These are phyloP conservation scores for Auanema sp. DNA, from an alignment of 2,888 invertebrate genomes.

Conservation along the genomic window DNA sequence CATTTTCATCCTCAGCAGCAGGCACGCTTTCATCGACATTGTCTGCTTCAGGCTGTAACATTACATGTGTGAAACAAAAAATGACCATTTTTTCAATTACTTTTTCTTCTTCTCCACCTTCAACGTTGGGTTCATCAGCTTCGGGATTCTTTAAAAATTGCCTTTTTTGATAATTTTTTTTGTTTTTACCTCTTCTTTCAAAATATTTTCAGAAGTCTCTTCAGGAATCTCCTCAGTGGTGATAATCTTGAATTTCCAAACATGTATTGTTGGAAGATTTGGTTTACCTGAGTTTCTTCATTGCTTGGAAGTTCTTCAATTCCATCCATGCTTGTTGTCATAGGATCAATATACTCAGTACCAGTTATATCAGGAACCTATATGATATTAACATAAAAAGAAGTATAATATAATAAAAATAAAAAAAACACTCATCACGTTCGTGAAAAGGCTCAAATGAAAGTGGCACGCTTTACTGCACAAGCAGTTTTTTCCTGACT, in stretches of 20 bases:
- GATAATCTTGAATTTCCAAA: not conserved
- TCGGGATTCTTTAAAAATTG: too few relatives aligned
- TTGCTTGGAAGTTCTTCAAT: slow-evolving; percentile 60
- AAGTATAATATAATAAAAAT: too few relatives aligned
- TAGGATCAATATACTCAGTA: slow-evolving; percentile 60
- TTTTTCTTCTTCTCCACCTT: slow-evolving; percentile 12
- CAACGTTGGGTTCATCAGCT: not conserved
- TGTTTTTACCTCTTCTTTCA: not conserved
- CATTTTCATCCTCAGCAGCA: slow-evolving; percentile 14
- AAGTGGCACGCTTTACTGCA: too few relatives aligned
- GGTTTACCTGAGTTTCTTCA: slow-evolving; percentile 48
- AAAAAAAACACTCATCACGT: too few relatives aligned
- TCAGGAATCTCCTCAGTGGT: not conserved
- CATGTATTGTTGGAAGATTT: not conserved
- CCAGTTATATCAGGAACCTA: slow-evolving; percentile 63
- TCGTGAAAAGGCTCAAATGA: too few relatives aligned
- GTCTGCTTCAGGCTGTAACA: not conserved
- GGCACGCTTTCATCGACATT: slow-evolving; percentile 1
- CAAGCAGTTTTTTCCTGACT: too few relatives aligned
- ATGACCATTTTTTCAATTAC: not conserved
- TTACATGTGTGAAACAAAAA: not conserved
- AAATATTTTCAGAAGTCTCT: not conserved
- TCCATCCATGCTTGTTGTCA: slow-evolving; percentile 63
- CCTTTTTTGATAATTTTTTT: not conserved
- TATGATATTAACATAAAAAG: too few relatives aligned